Percentiles rank a stretch among this genome's conserved stretches.
phyloP scores from a whole-genome alignment of 2,888 invertebrate genomes.

The Stenoptilia bipunctidactyla region DNA sequence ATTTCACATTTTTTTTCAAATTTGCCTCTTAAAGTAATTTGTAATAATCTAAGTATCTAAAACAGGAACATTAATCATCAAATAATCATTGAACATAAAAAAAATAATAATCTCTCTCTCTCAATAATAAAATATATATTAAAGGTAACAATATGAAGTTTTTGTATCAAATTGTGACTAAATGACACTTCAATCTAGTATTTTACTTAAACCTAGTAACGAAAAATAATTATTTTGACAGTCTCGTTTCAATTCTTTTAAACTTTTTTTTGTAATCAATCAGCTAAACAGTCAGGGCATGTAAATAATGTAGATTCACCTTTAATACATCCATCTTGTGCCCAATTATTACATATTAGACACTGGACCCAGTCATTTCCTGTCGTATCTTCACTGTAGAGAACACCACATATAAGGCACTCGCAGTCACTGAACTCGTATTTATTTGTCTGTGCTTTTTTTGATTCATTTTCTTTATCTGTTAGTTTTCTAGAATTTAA shows the following conservation, averaged over 20 bases:
- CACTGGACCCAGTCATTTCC: slow-evolving; percentile 2
- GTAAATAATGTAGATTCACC: slow-evolving; percentile 2
- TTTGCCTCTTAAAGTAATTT: slow-evolving; percentile 1
- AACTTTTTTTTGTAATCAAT: slow-evolving; percentile 2
- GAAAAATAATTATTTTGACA: too few species aligned
- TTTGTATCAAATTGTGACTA: not conserved
- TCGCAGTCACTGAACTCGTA: slow-evolving; percentile 4
- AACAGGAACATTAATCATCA: not conserved
- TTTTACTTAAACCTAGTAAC: too few species aligned
- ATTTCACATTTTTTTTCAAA: not conserved
- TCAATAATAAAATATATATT: not conserved
- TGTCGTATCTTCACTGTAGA: slow-evolving; percentile 1
- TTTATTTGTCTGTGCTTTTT: slow-evolving; percentile 3
- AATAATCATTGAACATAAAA: not conserved
- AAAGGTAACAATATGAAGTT: not conserved
- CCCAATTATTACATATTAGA: slow-evolving; percentile 2
- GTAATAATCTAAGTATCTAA: not conserved
- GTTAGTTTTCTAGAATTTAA: not conserved
- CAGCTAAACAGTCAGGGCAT: slow-evolving; percentile 3
- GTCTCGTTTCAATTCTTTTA: too few species aligned
- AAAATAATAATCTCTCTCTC: not conserved
- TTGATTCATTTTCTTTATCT: slow-evolving; percentile 4
- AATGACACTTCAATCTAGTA: too few species aligned
- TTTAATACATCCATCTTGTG: slow-evolving; percentile 3
- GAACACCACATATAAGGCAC: slow-evolving; percentile 3